Percentiles rank a stretch among this genome's conserved stretches.
Conservation (phyloP, 2,888 invertebrate genomes). For the Philopedon plagiatum region DNA sequence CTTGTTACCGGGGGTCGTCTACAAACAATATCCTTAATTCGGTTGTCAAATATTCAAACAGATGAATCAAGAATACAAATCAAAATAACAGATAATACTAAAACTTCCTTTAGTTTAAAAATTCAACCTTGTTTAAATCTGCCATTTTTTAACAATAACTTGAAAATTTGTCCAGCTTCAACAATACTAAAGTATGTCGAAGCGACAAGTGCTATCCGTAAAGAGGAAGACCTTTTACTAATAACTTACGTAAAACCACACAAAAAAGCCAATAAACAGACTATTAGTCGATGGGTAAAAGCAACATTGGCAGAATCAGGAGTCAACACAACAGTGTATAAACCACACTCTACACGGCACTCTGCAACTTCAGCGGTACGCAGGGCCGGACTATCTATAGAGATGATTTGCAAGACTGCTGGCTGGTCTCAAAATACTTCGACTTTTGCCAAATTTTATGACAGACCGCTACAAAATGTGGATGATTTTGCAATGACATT, state of each 20-base stretch:
- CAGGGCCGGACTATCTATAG: conserved; percentile 48
- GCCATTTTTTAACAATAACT: too few relatives aligned
- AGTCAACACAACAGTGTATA: not conserved
- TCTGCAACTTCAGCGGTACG: conserved; percentile 54
- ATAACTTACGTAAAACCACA: conserved; percentile 45
- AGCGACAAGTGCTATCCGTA: too few relatives aligned
- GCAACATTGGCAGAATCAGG: not conserved
- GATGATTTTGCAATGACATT: too few relatives aligned
- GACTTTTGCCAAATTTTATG: conserved; percentile 52
- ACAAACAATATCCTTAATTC: not conserved
- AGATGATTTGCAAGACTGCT: conserved; percentile 50
- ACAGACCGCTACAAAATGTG: too few relatives aligned
- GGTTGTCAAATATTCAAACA: not conserved
- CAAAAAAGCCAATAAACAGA: not conserved
- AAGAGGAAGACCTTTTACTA: conserved; percentile 13
- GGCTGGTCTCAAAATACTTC: conserved; percentile 52
- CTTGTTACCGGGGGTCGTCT: conserved; percentile 6
- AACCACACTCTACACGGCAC: conserved; percentile 38
- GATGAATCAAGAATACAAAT: not conserved
- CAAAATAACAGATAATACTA: too few relatives aligned
- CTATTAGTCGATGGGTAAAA: not conserved
- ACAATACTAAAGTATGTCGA: conserved; percentile 21
- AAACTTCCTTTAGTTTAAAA: too few relatives aligned
- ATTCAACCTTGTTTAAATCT: too few relatives aligned
- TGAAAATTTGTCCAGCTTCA: not conserved